Percentiles rank a stretch among this genome's conserved stretches.
phyloP scores from a whole-genome alignment of 2,888 invertebrate species.

The Atrina japonica region DNA sequence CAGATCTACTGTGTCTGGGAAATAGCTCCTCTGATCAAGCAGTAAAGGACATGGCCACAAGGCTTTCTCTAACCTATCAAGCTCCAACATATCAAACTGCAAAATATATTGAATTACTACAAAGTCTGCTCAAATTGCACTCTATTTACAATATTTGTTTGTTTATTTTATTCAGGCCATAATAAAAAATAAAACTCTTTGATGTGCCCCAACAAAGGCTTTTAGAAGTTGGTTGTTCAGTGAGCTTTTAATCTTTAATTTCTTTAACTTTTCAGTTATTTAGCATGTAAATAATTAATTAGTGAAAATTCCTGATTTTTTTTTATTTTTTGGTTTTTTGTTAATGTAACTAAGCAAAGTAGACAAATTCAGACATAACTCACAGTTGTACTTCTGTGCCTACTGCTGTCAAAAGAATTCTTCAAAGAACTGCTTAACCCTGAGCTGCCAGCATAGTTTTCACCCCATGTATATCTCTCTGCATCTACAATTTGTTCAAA shows the following conservation, averaged over 20 bases:
- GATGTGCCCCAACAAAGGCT: too few species aligned
- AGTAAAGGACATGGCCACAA: constrained; percentile 89
- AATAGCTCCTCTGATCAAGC: constrained; percentile 89
- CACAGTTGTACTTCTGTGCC: constrained; percentile 67
- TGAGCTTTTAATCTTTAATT: too few species aligned
- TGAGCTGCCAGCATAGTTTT: constrained; percentile 87
- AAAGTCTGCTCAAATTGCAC: background rate
- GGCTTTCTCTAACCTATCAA: constrained; percentile 83
- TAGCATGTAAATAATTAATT: too few species aligned
- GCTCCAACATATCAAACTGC: constrained; percentile 83
- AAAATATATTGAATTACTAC: constrained; percentile 1
- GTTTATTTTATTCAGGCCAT: background rate
- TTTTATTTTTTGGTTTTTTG: too few species aligned
- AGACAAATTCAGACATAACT: constrained; percentile 33
- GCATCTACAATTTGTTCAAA: constrained; percentile 80
- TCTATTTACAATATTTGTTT: background rate
- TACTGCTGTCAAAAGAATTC: constrained; percentile 59
- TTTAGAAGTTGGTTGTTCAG: too few species aligned
- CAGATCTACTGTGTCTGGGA: constrained; percentile 95
- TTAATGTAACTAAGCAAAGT: too few species aligned
- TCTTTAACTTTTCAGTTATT: too few species aligned
- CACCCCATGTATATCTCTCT: constrained; percentile 85
- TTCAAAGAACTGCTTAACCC: constrained; percentile 83
- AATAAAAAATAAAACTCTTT: too few species aligned
- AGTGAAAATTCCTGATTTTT: too few species aligned